Base-by-base conservation (phyloP, 2,888 invertebrate genomes). In the Xanthia icteritia region DNA sequence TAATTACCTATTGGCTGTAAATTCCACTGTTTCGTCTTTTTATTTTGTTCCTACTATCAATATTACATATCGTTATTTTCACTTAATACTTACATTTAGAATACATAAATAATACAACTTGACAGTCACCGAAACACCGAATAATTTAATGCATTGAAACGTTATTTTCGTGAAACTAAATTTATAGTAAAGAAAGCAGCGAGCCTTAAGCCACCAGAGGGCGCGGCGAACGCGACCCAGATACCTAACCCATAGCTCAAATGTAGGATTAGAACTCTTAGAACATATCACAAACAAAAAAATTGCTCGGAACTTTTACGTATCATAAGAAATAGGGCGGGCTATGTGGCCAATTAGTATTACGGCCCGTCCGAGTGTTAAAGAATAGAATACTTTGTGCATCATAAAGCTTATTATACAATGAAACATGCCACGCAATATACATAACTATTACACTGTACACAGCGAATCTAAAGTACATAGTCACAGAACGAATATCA, bases 381-480 rank as follows among this genome's bases (percentile, higher is more conserved):
- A 76, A 85, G 77, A 81, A 87, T 86, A 91, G 89, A 90, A 91
- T 89, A 90, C 88, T 91, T 94, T 92, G 94, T 95, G 95, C 94
- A 94, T 92, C 88, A 89, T 89, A 90, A 91, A 93, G 91, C 91
- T 93, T 93, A 94, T 85, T 88, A 92, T 92, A 94, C 92, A 94
- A 92, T 90, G 90, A 92, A 92, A 92, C 91, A 94, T 92, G 94
- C 92, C 91, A 94, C 92, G 90, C 90, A 93, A 93, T 92, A 90
- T 92, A 94, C 89, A 92, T 88, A 90, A 91, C 89, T 91, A 94
- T 88, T 86, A 83, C 83, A 91, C 92, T 94, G 93, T 95, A 94
- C 94, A 94, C 90, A 92, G 89, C 88, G 82, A 92, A 92, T 92
- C 87, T 89, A 94, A 92, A 93, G 91, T 93, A 93, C 92, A 93